A percentile compares a stretch with the other conserved stretches of the same genome.
These are phyloP conservation scores for Lampris megalopsis DNA, from an alignment of 2,113 vertebrate genomes.

Conservation along the genomic window DNA sequence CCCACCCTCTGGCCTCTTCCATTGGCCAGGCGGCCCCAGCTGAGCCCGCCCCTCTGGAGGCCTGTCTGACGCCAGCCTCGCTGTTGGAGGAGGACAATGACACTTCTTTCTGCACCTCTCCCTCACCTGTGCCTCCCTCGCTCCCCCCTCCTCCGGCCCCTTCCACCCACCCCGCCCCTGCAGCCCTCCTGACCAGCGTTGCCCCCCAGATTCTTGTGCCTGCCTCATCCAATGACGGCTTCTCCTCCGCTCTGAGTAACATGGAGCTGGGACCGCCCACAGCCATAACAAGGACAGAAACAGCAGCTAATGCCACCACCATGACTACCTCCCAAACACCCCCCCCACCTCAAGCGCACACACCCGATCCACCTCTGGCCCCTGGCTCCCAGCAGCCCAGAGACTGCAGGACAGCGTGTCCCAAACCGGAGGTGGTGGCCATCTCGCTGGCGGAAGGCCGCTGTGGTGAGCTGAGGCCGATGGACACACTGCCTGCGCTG, in stretches of 20 bases:
- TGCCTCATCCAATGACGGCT: slow-evolving; percentile 83
- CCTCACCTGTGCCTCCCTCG: slow-evolving; percentile 75
- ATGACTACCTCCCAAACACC: slow-evolving; percentile 88
- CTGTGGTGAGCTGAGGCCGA: slow-evolving; percentile 82
- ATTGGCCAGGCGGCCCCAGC: slow-evolving; percentile 48
- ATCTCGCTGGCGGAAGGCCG: slow-evolving; percentile 79
- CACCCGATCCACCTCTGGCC: slow-evolving; percentile 39
- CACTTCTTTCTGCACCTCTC: slow-evolving; percentile 87
- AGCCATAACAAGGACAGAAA: slow-evolving; percentile 69
- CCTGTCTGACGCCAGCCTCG: slow-evolving; percentile 95
- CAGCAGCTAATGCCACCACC: slow-evolving; percentile 78
- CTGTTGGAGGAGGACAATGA: slow-evolving; percentile 90
- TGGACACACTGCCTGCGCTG: slow-evolving; percentile 81
- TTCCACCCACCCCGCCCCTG: slow-evolving; percentile 83
- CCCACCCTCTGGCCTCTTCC: slow-evolving; percentile 67
- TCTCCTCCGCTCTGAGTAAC: slow-evolving; percentile 91
- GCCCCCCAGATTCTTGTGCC: slow-evolving; percentile 72
- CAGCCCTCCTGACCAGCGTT: slow-evolving; percentile 66
- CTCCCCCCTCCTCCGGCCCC: slow-evolving; percentile 82
- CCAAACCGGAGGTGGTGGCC: slow-evolving; percentile 82
- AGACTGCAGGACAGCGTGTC: slow-evolving; percentile 75
- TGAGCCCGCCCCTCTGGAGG: slow-evolving; percentile 52
- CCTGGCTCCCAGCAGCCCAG: slow-evolving; percentile 68
- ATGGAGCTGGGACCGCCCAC: slow-evolving; percentile 88
- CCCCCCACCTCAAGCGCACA: slow-evolving; percentile 42